phyloP scores from a whole-genome alignment of 2,113 vertebrate genomes.

The Carassius gibelio region DNA sequence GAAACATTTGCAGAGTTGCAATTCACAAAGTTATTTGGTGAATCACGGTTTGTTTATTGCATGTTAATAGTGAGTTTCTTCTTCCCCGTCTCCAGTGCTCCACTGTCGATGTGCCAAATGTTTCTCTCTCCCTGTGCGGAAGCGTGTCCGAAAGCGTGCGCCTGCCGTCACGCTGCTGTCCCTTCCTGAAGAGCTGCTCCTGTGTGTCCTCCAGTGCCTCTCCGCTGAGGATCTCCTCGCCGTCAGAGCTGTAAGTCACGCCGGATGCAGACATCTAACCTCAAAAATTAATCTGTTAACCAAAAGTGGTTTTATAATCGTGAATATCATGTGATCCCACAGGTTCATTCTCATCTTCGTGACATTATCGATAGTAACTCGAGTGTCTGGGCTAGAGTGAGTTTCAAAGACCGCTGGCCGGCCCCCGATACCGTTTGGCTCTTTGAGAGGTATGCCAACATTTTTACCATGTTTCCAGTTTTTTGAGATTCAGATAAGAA shows the following conservation, averaged over 20 bases:
- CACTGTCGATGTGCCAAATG: constrained; percentile 95
- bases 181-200: constrained; percentile 90
- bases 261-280: not conserved
- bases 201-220: constrained; percentile 89
- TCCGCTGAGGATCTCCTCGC: constrained; percentile 90
- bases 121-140: constrained; percentile 82
- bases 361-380: constrained; percentile 90
- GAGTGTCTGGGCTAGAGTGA: constrained; percentile 91
- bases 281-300: not conserved
- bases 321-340: not conserved
- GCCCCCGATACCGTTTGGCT: constrained; percentile 84
- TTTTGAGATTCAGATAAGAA: not conserved
- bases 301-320: not conserved
- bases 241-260: constrained; percentile 86
- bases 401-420: constrained; percentile 92
- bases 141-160: constrained; percentile 82
- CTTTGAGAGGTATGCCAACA: constrained; percentile 85
- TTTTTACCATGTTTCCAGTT: not conserved
- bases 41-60: too few species aligned
- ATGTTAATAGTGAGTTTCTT: not conserved
- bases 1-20: too few species aligned
- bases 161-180: constrained; percentile 81
- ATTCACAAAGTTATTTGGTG: not conserved
- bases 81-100: constrained; percentile 66
- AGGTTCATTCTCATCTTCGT: constrained; percentile 91